These are phyloP conservation scores for Canis aureus DNA, from an alignment of 2,113 vertebrate genomes.

Conservation along the genomic window DNA sequence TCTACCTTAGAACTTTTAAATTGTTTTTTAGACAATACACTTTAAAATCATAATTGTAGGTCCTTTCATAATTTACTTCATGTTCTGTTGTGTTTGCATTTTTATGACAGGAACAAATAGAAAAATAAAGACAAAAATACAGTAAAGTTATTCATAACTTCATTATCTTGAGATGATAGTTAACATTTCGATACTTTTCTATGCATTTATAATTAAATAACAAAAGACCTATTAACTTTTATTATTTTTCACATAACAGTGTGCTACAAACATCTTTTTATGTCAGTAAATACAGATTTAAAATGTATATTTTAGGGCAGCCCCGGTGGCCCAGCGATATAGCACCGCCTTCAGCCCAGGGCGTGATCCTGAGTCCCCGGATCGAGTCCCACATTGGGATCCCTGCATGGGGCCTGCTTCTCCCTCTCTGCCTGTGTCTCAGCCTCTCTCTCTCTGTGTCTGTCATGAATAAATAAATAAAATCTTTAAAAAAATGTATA, in stretches of 20 bases:
- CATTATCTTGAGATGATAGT: not conserved
- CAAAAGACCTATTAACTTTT: not conserved
- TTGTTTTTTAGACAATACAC: not conserved
- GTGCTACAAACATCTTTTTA: not conserved
- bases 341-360: too few relatives aligned
- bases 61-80: not conserved
- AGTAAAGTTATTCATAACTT: not conserved
- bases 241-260: not conserved
- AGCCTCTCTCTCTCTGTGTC: too few relatives aligned
- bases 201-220: not conserved
- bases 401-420: too few relatives aligned
- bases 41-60: not conserved
- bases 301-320: not conserved
- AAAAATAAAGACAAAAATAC: not conserved
- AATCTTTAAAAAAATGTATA: not conserved
- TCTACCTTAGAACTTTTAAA: not conserved
- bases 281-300: conserved; percentile 8
- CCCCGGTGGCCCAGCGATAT: too few relatives aligned
- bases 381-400: too few relatives aligned
- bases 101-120: not conserved
- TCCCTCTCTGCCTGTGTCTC: too few relatives aligned
- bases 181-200: conserved; percentile 13
- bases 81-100: not conserved
- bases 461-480: too few relatives aligned
- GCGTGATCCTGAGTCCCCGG: too few relatives aligned